A percentile compares a stretch with the other conserved stretches of the same genome.
These are phyloP conservation scores for Camarhynchus parvulus DNA, from an alignment of 2,113 vertebrate genomes.

Conservation along the genomic window DNA sequence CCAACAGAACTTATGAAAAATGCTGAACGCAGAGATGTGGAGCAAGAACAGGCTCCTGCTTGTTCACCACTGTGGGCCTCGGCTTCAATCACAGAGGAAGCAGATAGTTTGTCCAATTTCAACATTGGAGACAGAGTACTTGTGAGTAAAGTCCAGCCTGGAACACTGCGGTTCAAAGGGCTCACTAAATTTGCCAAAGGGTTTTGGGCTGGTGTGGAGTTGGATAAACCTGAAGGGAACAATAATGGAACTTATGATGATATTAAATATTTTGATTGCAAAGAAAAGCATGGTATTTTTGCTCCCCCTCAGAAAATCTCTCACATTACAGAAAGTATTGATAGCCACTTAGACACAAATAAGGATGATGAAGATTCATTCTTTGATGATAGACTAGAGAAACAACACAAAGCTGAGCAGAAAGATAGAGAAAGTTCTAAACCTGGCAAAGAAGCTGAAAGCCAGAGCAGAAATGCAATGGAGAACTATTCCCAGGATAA, in stretches of 20 bases:
- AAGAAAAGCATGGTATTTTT: constrained; percentile 90
- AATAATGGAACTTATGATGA: constrained; percentile 90
- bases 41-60: constrained; percentile 3
- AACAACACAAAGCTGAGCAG: constrained; percentile 52
- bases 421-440: constrained; percentile 41
- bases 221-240: constrained; percentile 92
- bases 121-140: constrained; percentile 88
- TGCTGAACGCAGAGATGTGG: constrained; percentile 68
- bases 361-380: constrained; percentile 86
- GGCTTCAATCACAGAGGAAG: background rate
- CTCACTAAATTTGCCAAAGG: constrained; percentile 89
- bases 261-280: constrained; percentile 88
- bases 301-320: constrained; percentile 92
- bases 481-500: constrained; percentile 53
- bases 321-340: constrained; percentile 78
- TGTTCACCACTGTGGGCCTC: constrained; percentile 45
- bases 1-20: constrained; percentile 70
- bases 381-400: constrained; percentile 73
- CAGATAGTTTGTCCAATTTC: constrained; percentile 80
- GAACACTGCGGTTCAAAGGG: constrained; percentile 91
- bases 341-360: constrained; percentile 71
- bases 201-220: constrained; percentile 93
- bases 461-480: constrained; percentile 15
- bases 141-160: constrained; percentile 89
- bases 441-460: constrained; percentile 47